Percentiles rank a stretch among this genome's conserved stretches.
Evolutionary conservation across 2,113 vertebrate genomes (phyloP).

Genomic region (Orientallactaga bullata): DNA sequence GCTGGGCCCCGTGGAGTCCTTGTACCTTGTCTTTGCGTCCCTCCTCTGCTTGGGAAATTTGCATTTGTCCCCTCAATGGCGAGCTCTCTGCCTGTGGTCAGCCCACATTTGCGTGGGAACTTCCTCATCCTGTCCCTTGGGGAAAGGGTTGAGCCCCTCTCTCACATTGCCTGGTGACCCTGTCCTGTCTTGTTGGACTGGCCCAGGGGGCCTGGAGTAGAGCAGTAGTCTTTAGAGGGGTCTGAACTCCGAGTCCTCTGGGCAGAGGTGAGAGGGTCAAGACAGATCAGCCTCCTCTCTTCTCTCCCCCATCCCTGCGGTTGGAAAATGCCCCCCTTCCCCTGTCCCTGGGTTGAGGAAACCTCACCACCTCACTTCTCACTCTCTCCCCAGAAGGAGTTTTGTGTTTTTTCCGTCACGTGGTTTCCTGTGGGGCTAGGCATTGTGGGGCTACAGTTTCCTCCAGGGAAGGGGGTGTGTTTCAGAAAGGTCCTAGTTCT

Average conservation of each 20-base stretch:
- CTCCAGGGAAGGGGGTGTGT: constrained; percentile 77
- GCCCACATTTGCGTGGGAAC: constrained; percentile 81
- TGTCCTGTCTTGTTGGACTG: background rate
- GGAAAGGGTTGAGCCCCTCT: background rate
- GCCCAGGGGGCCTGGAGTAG: background rate
- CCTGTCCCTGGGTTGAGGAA: constrained; percentile 84
- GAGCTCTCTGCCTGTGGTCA: constrained; percentile 71
- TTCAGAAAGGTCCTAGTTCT: constrained; percentile 75
- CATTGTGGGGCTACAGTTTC: constrained; percentile 82
- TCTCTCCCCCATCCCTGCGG: constrained; percentile 87
- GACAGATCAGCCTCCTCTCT: background rate
- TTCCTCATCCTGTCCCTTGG: constrained; percentile 75
- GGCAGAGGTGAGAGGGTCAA: background rate
- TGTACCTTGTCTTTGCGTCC: background rate
- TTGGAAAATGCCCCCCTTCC: constrained; percentile 87
- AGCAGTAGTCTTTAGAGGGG: background rate
- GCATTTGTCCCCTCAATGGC: constrained; percentile 63
- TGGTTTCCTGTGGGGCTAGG: constrained; percentile 87
- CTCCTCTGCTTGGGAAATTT: constrained; percentile 58
- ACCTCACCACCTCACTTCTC: constrained; percentile 86
- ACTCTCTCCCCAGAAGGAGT: constrained; percentile 88
- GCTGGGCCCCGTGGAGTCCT: background rate
- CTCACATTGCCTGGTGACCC: background rate
- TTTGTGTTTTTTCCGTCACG: constrained; percentile 91
- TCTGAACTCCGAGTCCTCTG: background rate